Conservation (phyloP, 2,888 invertebrate species). For the Chrysolina haemoptera region DNA sequence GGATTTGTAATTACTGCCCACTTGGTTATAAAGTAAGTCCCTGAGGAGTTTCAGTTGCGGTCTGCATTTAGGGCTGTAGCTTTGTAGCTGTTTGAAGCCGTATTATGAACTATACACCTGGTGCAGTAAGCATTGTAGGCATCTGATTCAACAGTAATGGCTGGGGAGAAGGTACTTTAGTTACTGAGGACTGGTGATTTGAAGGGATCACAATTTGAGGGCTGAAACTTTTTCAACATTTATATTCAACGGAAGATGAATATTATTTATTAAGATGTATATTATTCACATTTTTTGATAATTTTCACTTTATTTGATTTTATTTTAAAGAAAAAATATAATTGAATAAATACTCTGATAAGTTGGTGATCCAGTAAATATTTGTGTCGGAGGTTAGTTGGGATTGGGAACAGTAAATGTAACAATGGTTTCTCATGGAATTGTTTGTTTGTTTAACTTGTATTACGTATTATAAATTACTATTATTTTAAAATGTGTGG, state of each 20-base stretch:
- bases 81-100: constrained; percentile 76
- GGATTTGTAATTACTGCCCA: constrained; percentile 64
- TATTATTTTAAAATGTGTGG: too few species aligned
- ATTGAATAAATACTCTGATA: too few species aligned
- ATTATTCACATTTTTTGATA: too few species aligned
- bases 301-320: too few species aligned
- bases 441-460: too few species aligned
- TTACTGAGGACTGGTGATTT: constrained; percentile 62
- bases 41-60: constrained; percentile 64
- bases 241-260: not conserved
- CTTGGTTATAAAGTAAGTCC: constrained; percentile 66
- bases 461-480: too few species aligned
- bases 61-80: constrained; percentile 63
- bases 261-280: too few species aligned
- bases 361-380: too few species aligned
- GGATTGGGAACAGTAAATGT: too few species aligned
- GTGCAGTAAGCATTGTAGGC: constrained; percentile 70
- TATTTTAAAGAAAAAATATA: too few species aligned
- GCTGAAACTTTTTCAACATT: constrained; percentile 53
- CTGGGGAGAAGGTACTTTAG: constrained; percentile 67
- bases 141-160: constrained; percentile 68
- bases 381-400: too few species aligned
- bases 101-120: constrained; percentile 81
- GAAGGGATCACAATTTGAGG: constrained; percentile 68
- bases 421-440: too few species aligned